phyloP scores from a whole-genome alignment of 2,113 vertebrate species.

The Oceanites oceanicus region DNA sequence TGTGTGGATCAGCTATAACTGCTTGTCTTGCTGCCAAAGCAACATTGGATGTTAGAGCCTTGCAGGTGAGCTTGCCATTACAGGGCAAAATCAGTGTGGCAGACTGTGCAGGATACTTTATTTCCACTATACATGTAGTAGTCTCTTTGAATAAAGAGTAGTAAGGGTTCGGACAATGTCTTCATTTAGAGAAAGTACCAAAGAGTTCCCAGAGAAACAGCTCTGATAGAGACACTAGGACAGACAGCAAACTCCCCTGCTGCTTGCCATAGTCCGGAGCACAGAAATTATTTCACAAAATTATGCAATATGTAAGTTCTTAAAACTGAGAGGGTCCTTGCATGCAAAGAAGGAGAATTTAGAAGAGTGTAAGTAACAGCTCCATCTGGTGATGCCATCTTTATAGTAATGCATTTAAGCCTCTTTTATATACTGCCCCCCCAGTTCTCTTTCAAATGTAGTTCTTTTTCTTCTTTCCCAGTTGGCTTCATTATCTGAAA shows the following conservation, averaged over 20 bases:
- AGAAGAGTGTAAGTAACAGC: conserved; percentile 5
- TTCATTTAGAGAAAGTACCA: background rate
- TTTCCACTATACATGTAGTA: background rate
- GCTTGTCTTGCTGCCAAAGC: conserved; percentile 1
- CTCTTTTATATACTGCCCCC: background rate
- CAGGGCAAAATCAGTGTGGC: background rate
- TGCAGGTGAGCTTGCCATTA: background rate
- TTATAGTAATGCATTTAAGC: conserved; percentile 1
- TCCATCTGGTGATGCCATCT: conserved; percentile 25
- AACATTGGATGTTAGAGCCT: background rate
- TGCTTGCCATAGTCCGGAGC: background rate
- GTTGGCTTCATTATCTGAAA: conserved; percentile 51
- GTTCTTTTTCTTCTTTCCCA: conserved; percentile 20
- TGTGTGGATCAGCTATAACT: conserved; percentile 1
- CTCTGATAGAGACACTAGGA: background rate
- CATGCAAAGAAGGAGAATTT: background rate
- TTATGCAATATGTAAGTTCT: background rate
- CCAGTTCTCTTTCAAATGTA: conserved; percentile 15
- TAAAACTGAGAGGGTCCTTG: background rate
- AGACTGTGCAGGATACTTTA: background rate
- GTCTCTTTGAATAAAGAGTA: background rate
- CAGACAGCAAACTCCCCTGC: background rate
- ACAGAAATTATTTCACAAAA: background rate
- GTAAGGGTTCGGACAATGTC: background rate
- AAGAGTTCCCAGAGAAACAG: background rate